phyloP scores from a whole-genome alignment of 2,888 invertebrate species.

The Nomada ruficornis region DNA sequence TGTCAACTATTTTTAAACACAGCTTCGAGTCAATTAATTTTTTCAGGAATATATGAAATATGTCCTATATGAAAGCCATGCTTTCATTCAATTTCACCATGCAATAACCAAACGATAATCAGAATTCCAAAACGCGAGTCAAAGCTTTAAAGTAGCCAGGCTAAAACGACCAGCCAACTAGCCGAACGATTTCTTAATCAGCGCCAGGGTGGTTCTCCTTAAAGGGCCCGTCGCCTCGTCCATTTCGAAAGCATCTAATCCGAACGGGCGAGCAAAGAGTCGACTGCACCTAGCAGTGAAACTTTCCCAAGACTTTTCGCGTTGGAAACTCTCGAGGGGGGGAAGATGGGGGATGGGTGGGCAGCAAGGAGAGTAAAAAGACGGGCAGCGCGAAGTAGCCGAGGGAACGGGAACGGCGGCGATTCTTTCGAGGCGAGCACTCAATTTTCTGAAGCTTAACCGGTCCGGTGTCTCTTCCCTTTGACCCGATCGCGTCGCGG shows the following conservation, averaged over 20 bases:
- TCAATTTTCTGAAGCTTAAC: conserved; percentile 83
- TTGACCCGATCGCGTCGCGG: conserved; percentile 55
- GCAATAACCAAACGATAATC: too few species aligned
- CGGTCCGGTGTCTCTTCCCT: conserved; percentile 63
- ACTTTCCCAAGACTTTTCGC: conserved; percentile 56
- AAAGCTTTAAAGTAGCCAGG: conserved; percentile 1
- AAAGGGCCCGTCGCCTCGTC: conserved; percentile 9
- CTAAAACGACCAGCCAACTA: not conserved
- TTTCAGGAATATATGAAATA: too few species aligned
- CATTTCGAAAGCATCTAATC: conserved; percentile 26
- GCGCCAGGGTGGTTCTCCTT: not conserved
- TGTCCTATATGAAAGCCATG: too few species aligned
- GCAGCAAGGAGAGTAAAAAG: not conserved
- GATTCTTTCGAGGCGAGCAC: conserved; percentile 71
- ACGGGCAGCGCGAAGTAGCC: not conserved
- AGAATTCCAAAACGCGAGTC: too few species aligned
- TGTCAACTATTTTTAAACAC: too few species aligned
- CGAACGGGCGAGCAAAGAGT: conserved; percentile 1
- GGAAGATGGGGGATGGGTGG: not conserved
- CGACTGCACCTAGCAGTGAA: conserved; percentile 25
- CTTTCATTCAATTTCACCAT: too few species aligned
- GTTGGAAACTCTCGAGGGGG: conserved; percentile 1
- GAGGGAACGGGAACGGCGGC: conserved; percentile 5
- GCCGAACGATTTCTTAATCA: conserved; percentile 37
- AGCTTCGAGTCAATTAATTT: too few species aligned